Evolutionary conservation across 37 sponge, comb jelly and placozoan genomes (phyloP).

Genomic region (Spongia lamella): DNA sequence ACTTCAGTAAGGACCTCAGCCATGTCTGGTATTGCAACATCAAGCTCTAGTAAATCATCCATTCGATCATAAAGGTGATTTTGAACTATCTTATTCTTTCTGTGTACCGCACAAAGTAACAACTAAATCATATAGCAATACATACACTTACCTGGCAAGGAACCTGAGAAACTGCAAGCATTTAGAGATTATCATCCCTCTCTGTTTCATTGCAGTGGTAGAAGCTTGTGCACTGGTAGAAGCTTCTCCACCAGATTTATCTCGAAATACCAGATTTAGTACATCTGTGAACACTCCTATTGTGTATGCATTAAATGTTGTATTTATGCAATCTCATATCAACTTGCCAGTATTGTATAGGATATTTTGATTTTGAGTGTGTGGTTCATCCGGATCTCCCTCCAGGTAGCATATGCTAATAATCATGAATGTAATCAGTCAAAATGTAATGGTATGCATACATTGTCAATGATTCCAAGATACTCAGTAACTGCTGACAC

Average conservation of each 20-base stretch:
- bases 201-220: not conserved
- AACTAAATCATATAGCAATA: not conserved
- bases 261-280: conserved; percentile 3
- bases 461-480: too few species aligned
- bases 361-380: conserved; percentile 41
- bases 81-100: conserved; percentile 25
- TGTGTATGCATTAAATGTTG: not conserved
- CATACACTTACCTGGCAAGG: not conserved
- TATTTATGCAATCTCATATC: not conserved
- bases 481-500: too few species aligned
- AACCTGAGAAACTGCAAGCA: not conserved
- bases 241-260: not conserved
- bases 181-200: not conserved
- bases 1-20: conserved; percentile 28
- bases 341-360: conserved; percentile 44
- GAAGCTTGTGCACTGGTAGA: not conserved
- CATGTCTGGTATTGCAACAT: conserved; percentile 2
- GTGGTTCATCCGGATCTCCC: conserved; percentile 21
- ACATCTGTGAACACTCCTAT: conserved; percentile 30
- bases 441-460: too few species aligned
- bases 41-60: conserved; percentile 24
- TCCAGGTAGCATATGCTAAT: too few species aligned
- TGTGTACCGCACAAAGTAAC: not conserved
- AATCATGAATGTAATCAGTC: too few species aligned
- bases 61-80: conserved; percentile 44